Base-by-base conservation (phyloP, 2,888 invertebrate genomes). In the Dyspetes luteomarginatus region DNA sequence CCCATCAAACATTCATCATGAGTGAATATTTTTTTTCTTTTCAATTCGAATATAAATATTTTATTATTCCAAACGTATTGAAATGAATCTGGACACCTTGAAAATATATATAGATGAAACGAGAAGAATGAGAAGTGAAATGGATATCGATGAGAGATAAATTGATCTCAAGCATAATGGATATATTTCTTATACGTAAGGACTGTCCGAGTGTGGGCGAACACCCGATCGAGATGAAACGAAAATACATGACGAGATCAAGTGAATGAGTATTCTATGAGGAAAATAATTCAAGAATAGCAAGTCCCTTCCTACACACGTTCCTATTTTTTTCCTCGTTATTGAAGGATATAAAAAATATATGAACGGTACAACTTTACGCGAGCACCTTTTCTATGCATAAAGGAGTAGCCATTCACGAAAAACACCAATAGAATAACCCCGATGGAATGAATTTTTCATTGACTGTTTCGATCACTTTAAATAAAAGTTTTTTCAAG, bases 221-320 rank as follows among this genome's bases (percentile, higher is more conserved):
- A 4, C 9, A 15, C n/a, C 26, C 2, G n/a, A 22, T 30, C 36
- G 52, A 55, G 55, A 56, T 56, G 41, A 68, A 68, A 68, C 55
- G 55, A 68, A 68, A 55, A 68, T 55, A 68, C 43, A 41, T n/a
- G n/a, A n/a, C 22, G 17, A 41, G 12, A 15, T 9, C 43, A 4
- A 5, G n/a, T n/a, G 4, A 45, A 15, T 17, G 45, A 3, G 5
- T n/a, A 15, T 43, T 26, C 48, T 15, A 26, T 12, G 15, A 64
- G 17, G 45, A 1, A 24, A 28, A 64, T 64, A 9, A n/a, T 58
- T 36, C 12, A 58, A 71, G 17, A 58, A 58, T 48, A 30, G 7
- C 22, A 48, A 56, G 28, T 28, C n/a, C n/a, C n/a, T 19, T 56
- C 41, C 30, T 45, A 17, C 28, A 12, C 48, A 26, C 45, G 30